A percentile compares a stretch with the other conserved stretches of the same genome.
Evolutionary conservation across 2,113 vertebrate species (phyloP).

Genomic region (Cervus canadensis): DNA sequence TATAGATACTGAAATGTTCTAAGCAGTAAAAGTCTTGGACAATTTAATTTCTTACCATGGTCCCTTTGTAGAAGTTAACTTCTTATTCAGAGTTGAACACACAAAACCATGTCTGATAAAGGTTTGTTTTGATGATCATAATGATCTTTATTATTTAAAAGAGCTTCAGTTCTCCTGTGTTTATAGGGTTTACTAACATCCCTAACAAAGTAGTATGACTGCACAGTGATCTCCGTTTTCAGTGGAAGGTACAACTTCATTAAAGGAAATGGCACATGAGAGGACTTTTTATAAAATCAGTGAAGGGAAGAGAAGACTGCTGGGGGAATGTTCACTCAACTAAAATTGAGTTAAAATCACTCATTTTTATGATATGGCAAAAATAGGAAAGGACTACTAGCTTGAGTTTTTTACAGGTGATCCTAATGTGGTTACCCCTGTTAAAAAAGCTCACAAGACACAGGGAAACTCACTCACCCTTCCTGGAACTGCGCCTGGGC

Average conservation of each 20-base stretch:
- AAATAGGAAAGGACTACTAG: not conserved
- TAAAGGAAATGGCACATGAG: not conserved
- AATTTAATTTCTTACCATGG: constrained; percentile 17
- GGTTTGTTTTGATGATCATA: constrained; percentile 30
- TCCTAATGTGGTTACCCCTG: not conserved
- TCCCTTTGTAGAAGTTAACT: not conserved
- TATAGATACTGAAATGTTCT: not conserved
- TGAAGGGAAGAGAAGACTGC: not conserved
- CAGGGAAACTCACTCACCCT: constrained; percentile 81
- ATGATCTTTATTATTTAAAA: constrained; percentile 19
- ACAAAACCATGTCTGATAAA: constrained; percentile 15
- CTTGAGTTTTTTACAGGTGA: not conserved
- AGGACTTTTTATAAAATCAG: not conserved
- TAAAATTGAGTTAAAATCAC: not conserved
- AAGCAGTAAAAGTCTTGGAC: not conserved
- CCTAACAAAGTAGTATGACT: not conserved
- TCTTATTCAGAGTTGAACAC: not conserved
- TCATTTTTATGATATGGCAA: not conserved
- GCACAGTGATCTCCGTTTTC: not conserved
- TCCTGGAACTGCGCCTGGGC: constrained; percentile 95
- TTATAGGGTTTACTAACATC: not conserved
- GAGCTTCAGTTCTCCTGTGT: not conserved
- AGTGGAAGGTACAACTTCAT: not conserved
- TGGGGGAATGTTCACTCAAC: not conserved
- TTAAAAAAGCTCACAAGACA: not conserved